A percentile compares a stretch with the other conserved stretches of the same genome.
Evolutionary conservation across 1,140 invertebrate genomes (phyloP).

Genomic region (Formica exsecta): DNA sequence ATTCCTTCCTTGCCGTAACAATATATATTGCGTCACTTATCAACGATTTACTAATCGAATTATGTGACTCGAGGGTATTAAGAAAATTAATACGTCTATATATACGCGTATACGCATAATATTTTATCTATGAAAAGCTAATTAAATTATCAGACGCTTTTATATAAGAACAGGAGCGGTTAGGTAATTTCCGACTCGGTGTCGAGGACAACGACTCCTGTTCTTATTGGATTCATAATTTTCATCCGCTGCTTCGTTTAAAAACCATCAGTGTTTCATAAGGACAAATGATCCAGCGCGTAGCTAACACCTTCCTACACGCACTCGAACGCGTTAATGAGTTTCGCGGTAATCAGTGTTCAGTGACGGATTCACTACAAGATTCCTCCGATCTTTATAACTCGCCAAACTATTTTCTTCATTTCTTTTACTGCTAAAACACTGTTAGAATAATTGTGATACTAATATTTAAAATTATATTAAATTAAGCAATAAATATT

Average conservation of each 20-base stretch:
- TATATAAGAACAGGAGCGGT: neutral
- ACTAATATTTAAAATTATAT: no score
- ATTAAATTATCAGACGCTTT: conserved; percentile 19
- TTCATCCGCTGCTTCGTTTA: conserved; percentile 23
- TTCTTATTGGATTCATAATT: conserved; percentile 35
- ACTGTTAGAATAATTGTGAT: conserved; percentile 6
- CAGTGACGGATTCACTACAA: conserved; percentile 31
- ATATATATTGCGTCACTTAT: neutral
- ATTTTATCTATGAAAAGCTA: conserved; percentile 2
- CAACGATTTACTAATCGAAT: conserved; percentile 7
- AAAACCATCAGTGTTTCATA: conserved; percentile 31
- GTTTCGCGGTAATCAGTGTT: conserved; percentile 18
- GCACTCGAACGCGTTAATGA: conserved; percentile 56
- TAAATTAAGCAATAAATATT: no score
- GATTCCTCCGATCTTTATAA: neutral
- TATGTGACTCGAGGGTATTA: neutral
- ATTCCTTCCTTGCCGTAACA: neutral
- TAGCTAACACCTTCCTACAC: conserved; percentile 66
- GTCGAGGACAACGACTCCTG: conserved; percentile 33
- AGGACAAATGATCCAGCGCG: conserved; percentile 30
- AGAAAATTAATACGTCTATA: conserved; percentile 17
- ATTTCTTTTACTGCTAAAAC: neutral
- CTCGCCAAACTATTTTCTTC: neutral
- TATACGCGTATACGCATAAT: no score
- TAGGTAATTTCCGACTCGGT: neutral